phyloP scores from a whole-genome alignment of 2,888 invertebrate genomes.

The Pharmacophagus antenor region DNA sequence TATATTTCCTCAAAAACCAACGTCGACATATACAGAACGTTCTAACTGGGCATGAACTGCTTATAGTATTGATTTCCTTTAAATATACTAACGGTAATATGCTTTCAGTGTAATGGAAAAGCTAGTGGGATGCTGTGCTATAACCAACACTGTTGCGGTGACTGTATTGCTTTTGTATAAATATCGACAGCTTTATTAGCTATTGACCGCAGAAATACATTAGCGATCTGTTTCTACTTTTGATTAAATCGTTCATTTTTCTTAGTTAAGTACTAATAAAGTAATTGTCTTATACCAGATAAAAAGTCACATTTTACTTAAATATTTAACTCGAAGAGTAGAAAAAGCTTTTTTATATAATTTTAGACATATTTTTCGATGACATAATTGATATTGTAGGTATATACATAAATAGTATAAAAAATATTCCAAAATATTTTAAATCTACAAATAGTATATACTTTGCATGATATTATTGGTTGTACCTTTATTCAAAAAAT shows the following conservation, averaged over 20 bases:
- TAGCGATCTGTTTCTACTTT: constrained; percentile 7
- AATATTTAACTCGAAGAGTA: no score
- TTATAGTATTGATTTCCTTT: background rate
- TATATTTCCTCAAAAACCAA: background rate
- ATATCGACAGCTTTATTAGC: background rate
- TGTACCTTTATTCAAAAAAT: no score
- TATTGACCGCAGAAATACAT: constrained; percentile 18
- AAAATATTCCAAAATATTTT: no score
- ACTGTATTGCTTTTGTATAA: constrained; percentile 8
- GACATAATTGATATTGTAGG: no score
- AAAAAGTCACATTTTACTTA: no score
- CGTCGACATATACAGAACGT: background rate
- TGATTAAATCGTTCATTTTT: background rate
- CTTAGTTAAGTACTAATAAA: no score
- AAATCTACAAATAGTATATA: no score
- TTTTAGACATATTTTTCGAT: no score
- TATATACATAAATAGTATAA: no score
- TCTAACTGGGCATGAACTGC: background rate
- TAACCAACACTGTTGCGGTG: constrained; percentile 9
- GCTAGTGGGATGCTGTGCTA: constrained; percentile 8
- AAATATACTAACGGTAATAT: background rate
- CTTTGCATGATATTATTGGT: no score
- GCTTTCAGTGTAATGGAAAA: constrained; percentile 7
- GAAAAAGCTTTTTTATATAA: no score
- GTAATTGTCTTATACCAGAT: no score